Evolutionary conservation across 2,888 invertebrate genomes (phyloP).

Genomic region (Chesias legatella): DNA sequence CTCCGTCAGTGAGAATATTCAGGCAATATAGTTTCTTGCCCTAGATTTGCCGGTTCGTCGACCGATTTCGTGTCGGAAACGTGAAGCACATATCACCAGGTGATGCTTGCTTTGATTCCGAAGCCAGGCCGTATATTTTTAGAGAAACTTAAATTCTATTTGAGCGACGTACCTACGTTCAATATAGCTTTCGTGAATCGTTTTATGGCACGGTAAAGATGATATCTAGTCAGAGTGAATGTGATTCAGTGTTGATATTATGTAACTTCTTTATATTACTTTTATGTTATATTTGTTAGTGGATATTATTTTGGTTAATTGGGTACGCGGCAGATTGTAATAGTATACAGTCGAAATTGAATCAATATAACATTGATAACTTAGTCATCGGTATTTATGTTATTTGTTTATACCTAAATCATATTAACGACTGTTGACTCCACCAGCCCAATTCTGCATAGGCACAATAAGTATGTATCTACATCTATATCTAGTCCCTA

Average conservation of each 20-base stretch:
- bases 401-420: no score
- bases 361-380: no score
- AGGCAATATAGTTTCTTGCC: slow-evolving; percentile 61
- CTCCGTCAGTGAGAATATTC: slow-evolving; percentile 49
- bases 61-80: slow-evolving; percentile 64
- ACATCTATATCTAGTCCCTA: no score
- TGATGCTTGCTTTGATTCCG: slow-evolving; percentile 59
- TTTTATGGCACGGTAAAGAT: slow-evolving; percentile 40
- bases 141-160: slow-evolving; percentile 60
- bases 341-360: no score
- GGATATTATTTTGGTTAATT: no score
- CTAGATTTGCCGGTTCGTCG: slow-evolving; percentile 72
- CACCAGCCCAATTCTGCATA: no score
- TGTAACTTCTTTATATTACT: no score
- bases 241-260: slow-evolving; percentile 16
- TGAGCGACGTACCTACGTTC: slow-evolving; percentile 34
- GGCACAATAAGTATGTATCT: no score
- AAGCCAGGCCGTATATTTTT: slow-evolving; percentile 57
- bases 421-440: no score
- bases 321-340: no score
- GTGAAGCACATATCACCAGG: slow-evolving; percentile 58
- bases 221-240: slow-evolving; percentile 28
- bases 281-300: slow-evolving; percentile 18
- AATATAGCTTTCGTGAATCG: slow-evolving; percentile 43
- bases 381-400: no score